Evolutionary conservation across 2,797 vertebrate species (phyloP).

Genomic region (Siniperca obscura): DNA sequence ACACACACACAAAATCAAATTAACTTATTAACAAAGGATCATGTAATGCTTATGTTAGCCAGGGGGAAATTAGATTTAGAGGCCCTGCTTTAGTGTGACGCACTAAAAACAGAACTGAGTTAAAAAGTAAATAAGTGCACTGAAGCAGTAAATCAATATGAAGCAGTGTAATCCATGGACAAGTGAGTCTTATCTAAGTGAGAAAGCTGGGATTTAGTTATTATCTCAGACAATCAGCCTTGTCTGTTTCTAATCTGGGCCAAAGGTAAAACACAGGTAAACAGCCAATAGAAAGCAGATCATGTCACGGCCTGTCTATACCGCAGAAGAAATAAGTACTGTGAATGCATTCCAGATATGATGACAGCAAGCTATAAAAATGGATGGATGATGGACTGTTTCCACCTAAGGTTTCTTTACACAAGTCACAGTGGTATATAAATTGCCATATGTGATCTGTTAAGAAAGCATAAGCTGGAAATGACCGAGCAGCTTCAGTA

Average conservation of each 20-base stretch:
- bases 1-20: conserved; percentile 16
- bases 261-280: conserved; percentile 75
- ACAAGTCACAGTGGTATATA: conserved; percentile 34
- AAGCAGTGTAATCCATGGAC: conserved; percentile 72
- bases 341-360: conserved; percentile 49
- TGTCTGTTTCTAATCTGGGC: conserved; percentile 70
- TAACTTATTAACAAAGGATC: conserved; percentile 39
- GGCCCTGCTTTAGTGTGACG: conserved; percentile 29
- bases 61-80: conserved; percentile 35
- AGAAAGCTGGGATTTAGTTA: conserved; percentile 70
- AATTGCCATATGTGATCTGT: conserved; percentile 52
- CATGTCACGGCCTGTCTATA: conserved; percentile 46
- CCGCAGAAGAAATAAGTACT: conserved; percentile 46
- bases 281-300: conserved; percentile 55
- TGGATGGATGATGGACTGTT: conserved; percentile 53
- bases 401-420: conserved; percentile 40
- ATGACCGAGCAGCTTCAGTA: conserved; percentile 29
- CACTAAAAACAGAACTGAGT: conserved; percentile 45
- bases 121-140: conserved; percentile 65
- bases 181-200: conserved; percentile 68
- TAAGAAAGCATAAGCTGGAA: conserved; percentile 49
- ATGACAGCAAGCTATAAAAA: conserved; percentile 58
- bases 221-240: conserved; percentile 72
- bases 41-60: conserved; percentile 42
- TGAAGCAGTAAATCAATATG: conserved; percentile 72